Conservation (phyloP, 2,888 invertebrate genomes). For the Glomeris marginata region DNA sequence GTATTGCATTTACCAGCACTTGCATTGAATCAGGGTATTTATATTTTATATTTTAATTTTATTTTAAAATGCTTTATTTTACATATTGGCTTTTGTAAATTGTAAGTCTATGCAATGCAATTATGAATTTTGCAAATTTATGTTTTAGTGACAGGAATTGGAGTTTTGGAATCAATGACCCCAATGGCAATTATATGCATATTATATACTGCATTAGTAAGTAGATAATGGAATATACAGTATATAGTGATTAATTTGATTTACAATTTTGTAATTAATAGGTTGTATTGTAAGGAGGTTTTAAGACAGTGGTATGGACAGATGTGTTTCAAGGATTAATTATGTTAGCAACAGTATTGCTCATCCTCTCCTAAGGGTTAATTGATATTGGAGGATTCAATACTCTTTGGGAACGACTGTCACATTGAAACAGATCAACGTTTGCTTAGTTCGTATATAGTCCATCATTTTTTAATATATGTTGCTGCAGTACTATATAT, state of each 20-base stretch:
- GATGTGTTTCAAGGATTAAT: conserved; percentile 16
- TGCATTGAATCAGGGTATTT: too few species aligned
- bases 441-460: not conserved
- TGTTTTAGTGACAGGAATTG: conserved; percentile 3
- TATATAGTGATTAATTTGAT: not conserved
- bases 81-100: too few species aligned
- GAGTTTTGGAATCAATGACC: conserved; percentile 4
- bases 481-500: not conserved
- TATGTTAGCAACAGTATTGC: conserved; percentile 16
- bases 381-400: conserved; percentile 2
- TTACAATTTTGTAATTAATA: not conserved
- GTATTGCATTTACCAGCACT: too few species aligned
- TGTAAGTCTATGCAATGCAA: too few species aligned
- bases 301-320: conserved; percentile 18
- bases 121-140: too few species aligned
- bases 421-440: not conserved
- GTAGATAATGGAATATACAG: not conserved
- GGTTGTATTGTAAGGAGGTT: conserved; percentile 16
- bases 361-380: conserved; percentile 9
- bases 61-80: too few species aligned
- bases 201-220: conserved; percentile 7
- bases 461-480: not conserved
- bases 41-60: too few species aligned
- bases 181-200: conserved; percentile 6
- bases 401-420: not conserved